Evolutionary conservation across 1,140 invertebrate genomes (phyloP).

Genomic region (Myzus persicae): DNA sequence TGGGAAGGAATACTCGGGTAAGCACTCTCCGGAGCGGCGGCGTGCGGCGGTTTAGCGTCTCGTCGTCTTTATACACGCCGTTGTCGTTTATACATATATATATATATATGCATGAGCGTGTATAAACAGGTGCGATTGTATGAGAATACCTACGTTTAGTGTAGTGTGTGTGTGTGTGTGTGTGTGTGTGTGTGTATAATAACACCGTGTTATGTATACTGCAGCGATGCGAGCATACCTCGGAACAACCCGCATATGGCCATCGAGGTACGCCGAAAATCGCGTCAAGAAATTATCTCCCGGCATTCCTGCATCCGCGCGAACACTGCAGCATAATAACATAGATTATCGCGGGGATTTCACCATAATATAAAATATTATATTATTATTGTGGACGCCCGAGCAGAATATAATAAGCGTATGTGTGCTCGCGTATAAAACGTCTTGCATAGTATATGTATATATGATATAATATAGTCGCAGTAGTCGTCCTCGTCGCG

Average conservation of each 20-base stretch:
- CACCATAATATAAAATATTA: background rate
- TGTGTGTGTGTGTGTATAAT: background rate
- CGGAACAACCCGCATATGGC: background rate
- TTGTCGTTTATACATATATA: no score
- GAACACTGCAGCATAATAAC: background rate
- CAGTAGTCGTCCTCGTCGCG: background rate
- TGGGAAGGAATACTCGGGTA: background rate
- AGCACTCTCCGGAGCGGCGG: background rate
- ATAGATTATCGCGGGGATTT: constrained; percentile 25
- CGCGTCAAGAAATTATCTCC: constrained; percentile 44
- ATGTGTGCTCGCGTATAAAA: background rate
- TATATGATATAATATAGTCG: background rate
- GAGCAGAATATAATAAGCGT: background rate
- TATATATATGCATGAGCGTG: constrained; percentile 11
- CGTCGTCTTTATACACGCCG: background rate
- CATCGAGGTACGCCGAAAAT: background rate
- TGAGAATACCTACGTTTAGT: background rate
- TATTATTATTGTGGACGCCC: constrained; percentile 25
- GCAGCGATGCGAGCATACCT: background rate
- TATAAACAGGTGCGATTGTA: constrained; percentile 25
- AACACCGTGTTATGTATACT: background rate
- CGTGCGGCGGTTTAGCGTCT: background rate
- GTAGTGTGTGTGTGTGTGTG: background rate
- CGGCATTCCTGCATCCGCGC: background rate
- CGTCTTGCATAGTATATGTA: background rate